A percentile compares a stretch with the other conserved stretches of the same genome.
phyloP scores from a whole-genome alignment of 2,797 vertebrate genomes.

The Phaenicophaeus curvirostris region DNA sequence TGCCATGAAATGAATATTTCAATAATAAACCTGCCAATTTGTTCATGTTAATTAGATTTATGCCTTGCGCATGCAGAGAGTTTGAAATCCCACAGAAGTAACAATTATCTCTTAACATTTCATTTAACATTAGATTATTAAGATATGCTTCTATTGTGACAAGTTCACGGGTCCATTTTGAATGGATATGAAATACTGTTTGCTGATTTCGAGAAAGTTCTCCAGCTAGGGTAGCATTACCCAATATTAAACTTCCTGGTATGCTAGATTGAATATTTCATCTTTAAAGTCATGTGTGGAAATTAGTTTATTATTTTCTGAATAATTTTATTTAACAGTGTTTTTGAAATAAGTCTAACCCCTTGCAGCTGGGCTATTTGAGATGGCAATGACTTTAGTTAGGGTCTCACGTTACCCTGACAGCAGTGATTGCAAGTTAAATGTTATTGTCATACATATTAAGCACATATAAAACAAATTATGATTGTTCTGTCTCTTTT shows the following conservation, averaged over 20 bases:
- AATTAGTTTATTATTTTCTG: slow-evolving; percentile 18
- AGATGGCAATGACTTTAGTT: background rate
- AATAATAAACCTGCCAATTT: slow-evolving; percentile 41
- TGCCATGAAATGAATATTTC: slow-evolving; percentile 46
- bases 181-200: background rate
- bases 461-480: background rate
- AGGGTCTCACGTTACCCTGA: background rate
- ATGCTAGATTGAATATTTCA: background rate
- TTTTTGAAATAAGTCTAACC: background rate
- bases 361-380: background rate
- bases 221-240: background rate
- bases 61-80: background rate
- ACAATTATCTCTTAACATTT: slow-evolving; percentile 28
- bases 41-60: slow-evolving; percentile 33
- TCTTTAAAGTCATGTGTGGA: background rate
- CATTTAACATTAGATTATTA: slow-evolving; percentile 20
- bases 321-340: background rate
- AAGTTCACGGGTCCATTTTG: background rate
- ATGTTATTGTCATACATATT: background rate
- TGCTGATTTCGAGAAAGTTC: background rate
- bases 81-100: slow-evolving; percentile 20
- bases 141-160: background rate
- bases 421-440: background rate
- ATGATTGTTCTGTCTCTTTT: background rate
- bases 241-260: background rate